Evolutionary conservation across 2,888 invertebrate species (phyloP).

Genomic region (Leptothorax acervorum): DNA sequence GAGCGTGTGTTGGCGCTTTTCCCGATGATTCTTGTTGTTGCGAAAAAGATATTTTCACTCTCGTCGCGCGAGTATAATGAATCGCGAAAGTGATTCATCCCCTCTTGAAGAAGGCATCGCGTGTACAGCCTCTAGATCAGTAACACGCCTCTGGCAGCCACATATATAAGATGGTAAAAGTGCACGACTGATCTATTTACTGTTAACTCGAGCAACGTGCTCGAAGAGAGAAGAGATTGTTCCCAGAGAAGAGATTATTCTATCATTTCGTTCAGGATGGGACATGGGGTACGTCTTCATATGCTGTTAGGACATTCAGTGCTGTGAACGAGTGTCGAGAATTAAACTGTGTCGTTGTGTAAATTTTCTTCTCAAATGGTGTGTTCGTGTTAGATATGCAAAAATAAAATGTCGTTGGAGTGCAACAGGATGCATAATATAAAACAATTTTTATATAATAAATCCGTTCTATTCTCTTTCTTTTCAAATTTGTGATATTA

Average conservation of each 20-base stretch:
- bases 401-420: not conserved
- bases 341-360: not conserved
- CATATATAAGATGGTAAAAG: conserved; percentile 67
- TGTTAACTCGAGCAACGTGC: conserved; percentile 37
- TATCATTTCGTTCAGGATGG: conserved; percentile 69
- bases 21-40: conserved; percentile 8
- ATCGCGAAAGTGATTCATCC: conserved; percentile 68
- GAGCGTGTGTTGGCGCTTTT: not conserved
- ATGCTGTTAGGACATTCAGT: not conserved
- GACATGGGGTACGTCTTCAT: conserved; percentile 77
- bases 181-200: conserved; percentile 63
- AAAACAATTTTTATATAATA: not conserved
- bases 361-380: not conserved
- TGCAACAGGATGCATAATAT: not conserved
- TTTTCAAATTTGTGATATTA: conserved; percentile 1
- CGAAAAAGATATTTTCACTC: conserved; percentile 67
- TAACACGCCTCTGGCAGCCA: conserved; percentile 35
- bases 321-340: conserved; percentile 29
- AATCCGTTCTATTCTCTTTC: not conserved
- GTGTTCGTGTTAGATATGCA: conserved; percentile 7
- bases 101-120: conserved; percentile 53
- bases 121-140: conserved; percentile 56
- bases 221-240: not conserved
- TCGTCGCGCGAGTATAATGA: conserved; percentile 45
- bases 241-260: not conserved